Conservation (phyloP, 2,888 invertebrate genomes). For the Acanthosepion lycidas region DNA sequence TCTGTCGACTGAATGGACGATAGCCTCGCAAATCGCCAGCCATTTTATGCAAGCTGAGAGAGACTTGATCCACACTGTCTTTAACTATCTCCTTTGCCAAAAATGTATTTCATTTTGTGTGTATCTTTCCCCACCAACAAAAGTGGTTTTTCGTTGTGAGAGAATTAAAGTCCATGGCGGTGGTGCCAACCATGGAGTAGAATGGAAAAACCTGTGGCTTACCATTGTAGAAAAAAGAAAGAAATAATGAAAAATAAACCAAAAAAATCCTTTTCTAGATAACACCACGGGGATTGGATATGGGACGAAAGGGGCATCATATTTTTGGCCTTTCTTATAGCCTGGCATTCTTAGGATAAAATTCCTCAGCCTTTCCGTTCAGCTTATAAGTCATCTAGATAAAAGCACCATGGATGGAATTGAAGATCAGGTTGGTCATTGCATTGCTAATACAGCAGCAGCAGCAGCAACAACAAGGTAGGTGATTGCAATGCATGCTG, state of each 20-base stretch:
- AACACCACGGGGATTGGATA: background rate
- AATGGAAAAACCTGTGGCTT: background rate
- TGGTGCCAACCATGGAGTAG: background rate
- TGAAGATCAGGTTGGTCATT: background rate
- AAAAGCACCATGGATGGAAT: background rate
- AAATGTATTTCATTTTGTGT: conserved; percentile 12
- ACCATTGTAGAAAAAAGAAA: background rate
- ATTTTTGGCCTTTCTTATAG: conserved; percentile 8
- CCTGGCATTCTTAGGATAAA: background rate
- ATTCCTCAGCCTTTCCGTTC: background rate
- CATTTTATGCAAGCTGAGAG: background rate
- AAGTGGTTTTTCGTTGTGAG: background rate
- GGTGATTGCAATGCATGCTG: background rate
- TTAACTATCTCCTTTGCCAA: background rate
- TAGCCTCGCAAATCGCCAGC: background rate
- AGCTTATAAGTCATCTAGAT: background rate
- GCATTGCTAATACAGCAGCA: background rate
- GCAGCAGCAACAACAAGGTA: background rate
- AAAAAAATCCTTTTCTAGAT: background rate
- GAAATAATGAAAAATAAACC: background rate
- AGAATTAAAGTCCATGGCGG: background rate
- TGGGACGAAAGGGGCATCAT: background rate
- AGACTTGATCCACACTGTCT: background rate
- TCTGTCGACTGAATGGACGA: background rate
- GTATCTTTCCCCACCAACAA: background rate